A percentile compares a stretch with the other conserved stretches of the same genome.
Conservation (phyloP, 2,888 invertebrate species). For the Drosophila anomelani region DNA sequence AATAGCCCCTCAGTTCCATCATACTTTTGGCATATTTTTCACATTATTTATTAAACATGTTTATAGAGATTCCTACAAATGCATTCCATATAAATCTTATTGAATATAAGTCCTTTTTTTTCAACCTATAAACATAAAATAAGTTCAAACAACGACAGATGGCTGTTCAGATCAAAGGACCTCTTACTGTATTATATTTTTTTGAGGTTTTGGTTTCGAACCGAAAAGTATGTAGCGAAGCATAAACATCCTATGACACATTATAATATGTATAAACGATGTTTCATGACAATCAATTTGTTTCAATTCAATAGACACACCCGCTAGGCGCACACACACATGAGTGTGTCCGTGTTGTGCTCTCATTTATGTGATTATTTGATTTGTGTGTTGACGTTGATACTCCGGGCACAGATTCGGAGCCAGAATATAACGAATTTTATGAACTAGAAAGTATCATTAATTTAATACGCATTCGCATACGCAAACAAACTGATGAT, state of each 20-base stretch:
- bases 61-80: neutral
- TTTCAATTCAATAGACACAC: slow-evolving; percentile 81
- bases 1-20: neutral
- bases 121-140: neutral
- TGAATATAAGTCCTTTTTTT: neutral
- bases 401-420: slow-evolving; percentile 56
- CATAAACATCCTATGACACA: slow-evolving; percentile 77
- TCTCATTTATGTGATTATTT: slow-evolving; percentile 81
- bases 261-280: slow-evolving; percentile 81
- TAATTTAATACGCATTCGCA: slow-evolving; percentile 83
- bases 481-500: slow-evolving; percentile 53
- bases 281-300: slow-evolving; percentile 84
- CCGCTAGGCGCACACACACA: slow-evolving; percentile 13
- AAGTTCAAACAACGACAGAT: slow-evolving; percentile 17
- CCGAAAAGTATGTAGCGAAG: slow-evolving; percentile 65
- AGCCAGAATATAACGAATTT: slow-evolving; percentile 71
- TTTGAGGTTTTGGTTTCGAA: slow-evolving; percentile 20
- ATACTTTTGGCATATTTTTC: neutral
- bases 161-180: neutral
- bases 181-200: slow-evolving; percentile 18
- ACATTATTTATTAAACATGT: neutral
- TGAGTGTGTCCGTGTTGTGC: slow-evolving; percentile 41
- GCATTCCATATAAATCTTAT: neutral
- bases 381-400: slow-evolving; percentile 77
- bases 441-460: slow-evolving; percentile 85